phyloP scores from a whole-genome alignment of 2,113 vertebrate genomes.

The Aplodontia rufa region DNA sequence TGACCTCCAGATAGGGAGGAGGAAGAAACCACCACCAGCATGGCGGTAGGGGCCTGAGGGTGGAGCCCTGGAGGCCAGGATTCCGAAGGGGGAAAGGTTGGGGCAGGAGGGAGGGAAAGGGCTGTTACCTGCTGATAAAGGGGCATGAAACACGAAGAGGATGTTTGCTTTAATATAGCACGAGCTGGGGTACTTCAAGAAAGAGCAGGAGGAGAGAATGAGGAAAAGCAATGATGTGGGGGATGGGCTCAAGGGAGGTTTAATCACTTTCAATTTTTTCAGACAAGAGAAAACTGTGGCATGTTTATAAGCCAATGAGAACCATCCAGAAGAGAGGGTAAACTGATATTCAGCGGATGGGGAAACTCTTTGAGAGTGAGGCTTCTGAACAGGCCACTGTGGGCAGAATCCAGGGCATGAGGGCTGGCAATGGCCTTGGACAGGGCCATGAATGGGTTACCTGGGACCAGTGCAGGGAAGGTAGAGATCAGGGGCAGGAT shows the following conservation, averaged over 20 bases:
- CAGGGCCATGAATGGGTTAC: neutral
- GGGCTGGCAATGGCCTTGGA: neutral
- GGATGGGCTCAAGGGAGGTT: neutral
- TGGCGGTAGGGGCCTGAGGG: neutral
- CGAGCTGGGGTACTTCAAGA: neutral
- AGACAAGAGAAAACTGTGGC: neutral
- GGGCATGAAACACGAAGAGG: neutral
- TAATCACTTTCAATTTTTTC: neutral
- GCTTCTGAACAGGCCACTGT: neutral
- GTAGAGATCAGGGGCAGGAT: neutral
- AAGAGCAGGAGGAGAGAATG: neutral
- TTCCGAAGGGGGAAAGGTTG: neutral
- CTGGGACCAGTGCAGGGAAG: neutral
- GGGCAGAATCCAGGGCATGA: neutral
- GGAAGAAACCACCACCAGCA: neutral
- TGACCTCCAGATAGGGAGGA: neutral
- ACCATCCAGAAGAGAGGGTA: neutral
- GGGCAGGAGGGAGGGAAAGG: fast-evolving
- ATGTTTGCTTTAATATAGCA: fast-evolving
- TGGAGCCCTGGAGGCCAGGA: neutral
- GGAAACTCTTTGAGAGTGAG: neutral
- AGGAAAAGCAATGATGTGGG: neutral
- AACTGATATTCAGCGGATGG: neutral
- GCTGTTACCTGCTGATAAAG: neutral
- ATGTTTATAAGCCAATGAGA: neutral